A percentile compares a stretch with the other conserved stretches of the same genome.
Evolutionary conservation across 1,140 invertebrate genomes (phyloP).

Genomic region (Orussus abietinus): DNA sequence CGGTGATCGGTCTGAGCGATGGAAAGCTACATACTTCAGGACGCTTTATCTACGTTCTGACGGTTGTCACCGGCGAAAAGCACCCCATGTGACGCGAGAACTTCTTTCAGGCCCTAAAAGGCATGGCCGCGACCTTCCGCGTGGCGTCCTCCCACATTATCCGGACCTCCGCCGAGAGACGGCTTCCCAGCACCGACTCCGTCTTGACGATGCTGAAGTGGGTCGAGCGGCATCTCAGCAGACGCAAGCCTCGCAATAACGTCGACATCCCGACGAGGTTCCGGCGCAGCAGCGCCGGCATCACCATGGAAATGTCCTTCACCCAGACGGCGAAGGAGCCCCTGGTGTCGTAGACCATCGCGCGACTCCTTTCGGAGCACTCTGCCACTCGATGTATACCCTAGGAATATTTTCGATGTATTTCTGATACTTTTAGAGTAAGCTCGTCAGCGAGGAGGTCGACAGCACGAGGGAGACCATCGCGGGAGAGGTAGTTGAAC

Average conservation of each 20-base stretch:
- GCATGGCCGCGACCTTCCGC: constrained; percentile 87
- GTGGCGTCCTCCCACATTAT: constrained; percentile 80
- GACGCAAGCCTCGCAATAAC: constrained; percentile 63
- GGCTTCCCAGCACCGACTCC: constrained; percentile 81
- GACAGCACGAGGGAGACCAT: too few species aligned
- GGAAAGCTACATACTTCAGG: too few species aligned
- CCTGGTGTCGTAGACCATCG: constrained; percentile 27
- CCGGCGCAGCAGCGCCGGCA: constrained; percentile 57
- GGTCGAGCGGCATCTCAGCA: constrained; percentile 79
- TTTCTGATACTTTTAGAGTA: too few species aligned
- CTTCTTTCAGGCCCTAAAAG: constrained; percentile 67
- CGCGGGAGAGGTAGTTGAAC: too few species aligned
- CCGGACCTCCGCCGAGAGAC: constrained; percentile 79
- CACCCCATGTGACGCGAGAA: not conserved
- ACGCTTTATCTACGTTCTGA: too few species aligned
- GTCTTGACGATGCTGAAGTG: constrained; percentile 85
- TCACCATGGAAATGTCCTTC: constrained; percentile 72
- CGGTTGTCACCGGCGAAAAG: not conserved
- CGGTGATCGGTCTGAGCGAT: too few species aligned
- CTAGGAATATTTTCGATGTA: too few species aligned
- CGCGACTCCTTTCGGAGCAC: too few species aligned
- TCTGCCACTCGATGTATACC: too few species aligned
- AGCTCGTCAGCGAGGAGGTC: too few species aligned
- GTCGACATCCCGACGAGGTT: constrained; percentile 58
- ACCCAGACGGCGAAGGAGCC: constrained; percentile 20